Evolutionary conservation across 2,888 invertebrate genomes (phyloP).

Genomic region (Ochropleura leucogaster): DNA sequence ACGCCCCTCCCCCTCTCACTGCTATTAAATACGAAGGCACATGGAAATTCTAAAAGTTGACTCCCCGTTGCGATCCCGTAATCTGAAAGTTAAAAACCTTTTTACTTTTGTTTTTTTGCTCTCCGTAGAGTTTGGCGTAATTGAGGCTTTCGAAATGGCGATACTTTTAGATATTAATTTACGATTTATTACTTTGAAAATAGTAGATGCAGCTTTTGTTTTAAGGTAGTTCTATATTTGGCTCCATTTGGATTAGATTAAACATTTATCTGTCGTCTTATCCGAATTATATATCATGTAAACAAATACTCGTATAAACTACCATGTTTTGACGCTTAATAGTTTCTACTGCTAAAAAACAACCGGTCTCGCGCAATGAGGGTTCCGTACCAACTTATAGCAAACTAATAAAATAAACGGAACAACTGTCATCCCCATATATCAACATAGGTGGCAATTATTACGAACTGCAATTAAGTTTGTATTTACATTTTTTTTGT

Average conservation of each 20-base stretch:
- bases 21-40: conserved; percentile 97
- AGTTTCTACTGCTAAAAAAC: background rate
- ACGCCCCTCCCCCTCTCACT: conserved; percentile 94
- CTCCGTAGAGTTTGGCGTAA: conserved; percentile 46
- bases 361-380: too few relatives aligned
- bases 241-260: background rate
- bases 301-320: too few relatives aligned
- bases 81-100: conserved; percentile 90
- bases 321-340: too few relatives aligned
- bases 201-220: background rate
- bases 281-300: too few relatives aligned
- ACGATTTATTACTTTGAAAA: conserved; percentile 28
- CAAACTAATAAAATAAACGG: too few relatives aligned
- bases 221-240: background rate
- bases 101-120: conserved; percentile 58
- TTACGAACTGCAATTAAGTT: too few relatives aligned
- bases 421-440: too few relatives aligned
- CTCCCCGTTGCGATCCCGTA: conserved; percentile 95
- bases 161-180: conserved; percentile 50
- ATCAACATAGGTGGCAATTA: too few relatives aligned
- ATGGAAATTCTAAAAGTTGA: conserved; percentile 94
- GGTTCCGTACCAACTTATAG: too few relatives aligned
- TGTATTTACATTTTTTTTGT: too few relatives aligned
- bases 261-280: too few relatives aligned
- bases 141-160: conserved; percentile 41